These are phyloP conservation scores for Pogona vitticeps DNA, from an alignment of 2,113 vertebrate genomes.

Conservation along the genomic window DNA sequence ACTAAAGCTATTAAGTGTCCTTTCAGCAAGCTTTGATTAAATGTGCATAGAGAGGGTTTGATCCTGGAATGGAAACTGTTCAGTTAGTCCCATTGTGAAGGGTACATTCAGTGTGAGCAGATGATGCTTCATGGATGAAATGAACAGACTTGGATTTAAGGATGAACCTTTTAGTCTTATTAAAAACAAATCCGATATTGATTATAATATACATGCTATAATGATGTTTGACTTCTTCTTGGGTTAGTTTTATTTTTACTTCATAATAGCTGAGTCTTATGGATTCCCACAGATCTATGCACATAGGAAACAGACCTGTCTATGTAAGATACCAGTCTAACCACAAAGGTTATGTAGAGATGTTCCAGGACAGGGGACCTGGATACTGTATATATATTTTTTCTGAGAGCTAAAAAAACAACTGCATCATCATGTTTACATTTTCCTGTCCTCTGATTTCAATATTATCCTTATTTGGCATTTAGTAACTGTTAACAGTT, in stretches of 20 bases:
- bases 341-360: neutral
- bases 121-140: neutral
- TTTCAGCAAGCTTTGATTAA: constrained; percentile 3
- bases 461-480: constrained; percentile 42
- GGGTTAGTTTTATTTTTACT: neutral
- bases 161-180: neutral
- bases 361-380: constrained; percentile 3
- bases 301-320: neutral
- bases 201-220: neutral
- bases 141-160: neutral
- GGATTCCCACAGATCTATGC: neutral
- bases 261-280: neutral
- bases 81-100: neutral
- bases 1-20: constrained; percentile 11
- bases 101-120: neutral
- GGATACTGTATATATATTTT: constrained; percentile 19
- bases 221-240: neutral
- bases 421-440: constrained; percentile 17
- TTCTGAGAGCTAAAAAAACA: constrained; percentile 7
- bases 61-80: neutral
- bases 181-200: constrained; percentile 5
- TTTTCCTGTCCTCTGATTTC: constrained; percentile 17
- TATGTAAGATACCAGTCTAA: neutral
- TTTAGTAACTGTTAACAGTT: constrained; percentile 43
- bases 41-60: neutral